A percentile compares a stretch with the other conserved stretches of the same genome.
These are phyloP conservation scores for Lanius collurio DNA, from an alignment of 2,113 vertebrate genomes.

Conservation along the genomic window DNA sequence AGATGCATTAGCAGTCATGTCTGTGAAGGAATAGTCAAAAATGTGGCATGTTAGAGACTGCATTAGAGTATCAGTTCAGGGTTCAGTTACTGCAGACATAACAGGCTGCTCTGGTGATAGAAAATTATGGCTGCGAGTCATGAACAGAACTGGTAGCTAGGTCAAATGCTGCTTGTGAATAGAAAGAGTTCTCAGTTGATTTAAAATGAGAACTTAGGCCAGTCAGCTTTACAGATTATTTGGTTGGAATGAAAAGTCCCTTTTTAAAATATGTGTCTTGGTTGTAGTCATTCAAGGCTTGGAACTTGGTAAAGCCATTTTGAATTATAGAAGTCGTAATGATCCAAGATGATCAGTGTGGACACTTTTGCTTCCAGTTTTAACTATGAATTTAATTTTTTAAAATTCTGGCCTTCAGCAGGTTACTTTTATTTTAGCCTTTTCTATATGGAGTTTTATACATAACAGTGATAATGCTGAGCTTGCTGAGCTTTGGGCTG, in stretches of 20 bases:
- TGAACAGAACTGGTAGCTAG: background rate
- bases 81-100: background rate
- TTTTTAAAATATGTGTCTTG: background rate
- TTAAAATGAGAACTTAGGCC: background rate
- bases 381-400: background rate
- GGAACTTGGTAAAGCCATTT: background rate
- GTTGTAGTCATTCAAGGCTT: background rate
- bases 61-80: background rate
- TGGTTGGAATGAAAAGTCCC: background rate
- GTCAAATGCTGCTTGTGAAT: background rate
- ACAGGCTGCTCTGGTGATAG: background rate
- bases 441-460: background rate
- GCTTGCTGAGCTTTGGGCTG: background rate
- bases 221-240: background rate
- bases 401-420: background rate
- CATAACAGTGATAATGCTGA: background rate
- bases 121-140: background rate
- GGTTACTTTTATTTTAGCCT: background rate
- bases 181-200: background rate
- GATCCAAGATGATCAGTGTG: background rate
- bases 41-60: background rate
- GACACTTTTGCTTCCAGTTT: background rate
- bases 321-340: background rate
- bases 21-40: background rate
- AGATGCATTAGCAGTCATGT: background rate